These are phyloP conservation scores for Galago senegalensis DNA, from an alignment of 2,797 vertebrate genomes.

Conservation along the genomic window DNA sequence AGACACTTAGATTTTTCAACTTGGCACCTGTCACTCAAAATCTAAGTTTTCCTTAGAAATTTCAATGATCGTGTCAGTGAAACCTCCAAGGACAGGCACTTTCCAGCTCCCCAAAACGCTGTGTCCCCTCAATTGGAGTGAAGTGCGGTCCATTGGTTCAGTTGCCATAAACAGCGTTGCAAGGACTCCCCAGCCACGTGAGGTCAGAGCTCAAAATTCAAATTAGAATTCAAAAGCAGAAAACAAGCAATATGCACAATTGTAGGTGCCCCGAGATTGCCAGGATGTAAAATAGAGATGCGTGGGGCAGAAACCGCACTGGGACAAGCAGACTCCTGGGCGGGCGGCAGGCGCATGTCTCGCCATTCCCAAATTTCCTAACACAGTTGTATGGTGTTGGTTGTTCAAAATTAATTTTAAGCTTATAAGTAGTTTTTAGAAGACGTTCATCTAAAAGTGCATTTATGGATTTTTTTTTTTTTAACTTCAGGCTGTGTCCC, in stretches of 20 bases:
- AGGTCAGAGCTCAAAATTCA: background rate
- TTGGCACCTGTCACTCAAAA: background rate
- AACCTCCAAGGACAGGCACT: rapidly evolving
- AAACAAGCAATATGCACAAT: background rate
- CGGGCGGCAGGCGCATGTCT: rapidly evolving
- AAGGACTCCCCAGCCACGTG: background rate
- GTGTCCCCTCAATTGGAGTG: background rate
- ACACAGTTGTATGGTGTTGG: no score
- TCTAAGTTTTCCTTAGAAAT: background rate
- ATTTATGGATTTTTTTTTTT: no score
- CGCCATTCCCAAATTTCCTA: background rate
- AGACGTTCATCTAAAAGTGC: background rate
- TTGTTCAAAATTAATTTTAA: background rate
- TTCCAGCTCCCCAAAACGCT: background rate
- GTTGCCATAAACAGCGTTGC: rapidly evolving
- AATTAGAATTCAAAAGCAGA: background rate
- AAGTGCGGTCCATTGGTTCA: rapidly evolving
- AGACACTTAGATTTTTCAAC: background rate
- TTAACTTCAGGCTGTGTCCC: background rate
- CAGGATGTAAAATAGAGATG: rapidly evolving
- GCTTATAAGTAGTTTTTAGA: background rate
- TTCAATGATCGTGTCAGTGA: background rate
- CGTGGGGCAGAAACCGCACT: rapidly evolving
- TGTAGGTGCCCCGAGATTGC: background rate
- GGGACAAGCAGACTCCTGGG: rapidly evolving